Conservation (phyloP, 2,888 invertebrate genomes). For the Physocephala rufipes region DNA sequence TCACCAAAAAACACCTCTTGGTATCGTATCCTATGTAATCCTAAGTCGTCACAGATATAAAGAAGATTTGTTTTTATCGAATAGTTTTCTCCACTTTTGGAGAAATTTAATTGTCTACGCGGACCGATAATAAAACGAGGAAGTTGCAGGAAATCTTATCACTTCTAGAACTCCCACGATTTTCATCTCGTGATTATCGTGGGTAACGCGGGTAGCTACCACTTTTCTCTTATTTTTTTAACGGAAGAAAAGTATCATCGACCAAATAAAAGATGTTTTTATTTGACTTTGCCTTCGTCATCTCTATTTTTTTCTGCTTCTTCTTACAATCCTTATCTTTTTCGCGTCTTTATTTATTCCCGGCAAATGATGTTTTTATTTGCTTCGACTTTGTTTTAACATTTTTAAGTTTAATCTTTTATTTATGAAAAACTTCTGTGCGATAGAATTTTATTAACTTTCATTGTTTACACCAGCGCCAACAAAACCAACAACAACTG, state of each 20-base stretch:
- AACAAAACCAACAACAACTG: constrained; percentile 2
- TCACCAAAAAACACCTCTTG: no score
- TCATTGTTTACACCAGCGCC: constrained; percentile 18
- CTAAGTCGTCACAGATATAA: no score
- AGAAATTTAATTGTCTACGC: no score
- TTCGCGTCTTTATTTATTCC: constrained; percentile 15
- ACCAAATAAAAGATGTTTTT: background rate
- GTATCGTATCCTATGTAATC: no score
- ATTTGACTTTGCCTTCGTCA: background rate
- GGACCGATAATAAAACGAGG: no score
- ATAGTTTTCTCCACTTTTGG: no score
- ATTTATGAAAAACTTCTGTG: no score
- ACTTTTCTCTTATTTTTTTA: background rate
- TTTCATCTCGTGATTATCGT: no score
- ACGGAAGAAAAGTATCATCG: background rate
- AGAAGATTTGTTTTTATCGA: no score
- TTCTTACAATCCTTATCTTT: background rate
- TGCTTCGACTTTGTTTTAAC: background rate
- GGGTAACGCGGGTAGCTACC: constrained; percentile 8
- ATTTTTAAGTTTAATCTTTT: background rate
- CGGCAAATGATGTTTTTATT: constrained; percentile 12
- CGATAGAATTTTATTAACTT: constrained; percentile 18
- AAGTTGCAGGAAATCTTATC: no score
- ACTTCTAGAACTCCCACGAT: no score
- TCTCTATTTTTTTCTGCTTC: no score